Base-by-base conservation (phyloP, 2,113 vertebrate species). In the Dasyprocta punctata region DNA sequence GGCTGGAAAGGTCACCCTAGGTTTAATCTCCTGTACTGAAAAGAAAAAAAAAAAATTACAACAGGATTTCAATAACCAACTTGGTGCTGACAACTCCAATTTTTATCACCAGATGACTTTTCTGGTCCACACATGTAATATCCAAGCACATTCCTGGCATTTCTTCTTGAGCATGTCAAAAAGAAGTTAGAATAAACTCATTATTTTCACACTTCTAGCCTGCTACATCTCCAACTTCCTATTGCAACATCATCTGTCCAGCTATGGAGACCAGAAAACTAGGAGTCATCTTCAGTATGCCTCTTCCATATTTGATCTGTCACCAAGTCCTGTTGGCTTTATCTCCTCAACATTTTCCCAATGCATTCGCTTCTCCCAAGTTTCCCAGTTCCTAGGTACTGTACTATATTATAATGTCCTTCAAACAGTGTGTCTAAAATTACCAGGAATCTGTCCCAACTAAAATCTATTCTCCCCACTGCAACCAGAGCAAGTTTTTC, bases 101-200 rank as follows among this genome's bases (percentile, higher is more conserved):
- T 60, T 47, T 6, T 41, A 86, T 83, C 65, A 54, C 71, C 63
- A 60, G 78, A n/a, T 92, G 49, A 65, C 41, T 61, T 41, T 16
- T 77, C 41, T 9, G 60, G 44, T 54, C 63, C 38, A 54, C 17
- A 84, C 11, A 12, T 73, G 16, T 61, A 65, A 81, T 63, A 67
- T 26, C 49, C 81, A 92, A 61, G 92, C 38, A 67, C 54, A 67
- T 85, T 91, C 7, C 28, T 89, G 71, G 71, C 16, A 28, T 44
- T 20, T 91, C 77, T n/a, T 93, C 67, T 73, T 78, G 12, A 91
- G 87, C 22, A 80, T 61, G 88, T 95, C 61, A 88, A 93, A 95
- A 67, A 78, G 69, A 85, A n/a, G 77, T 88, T 85, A 90, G 69
- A 63, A 36, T 83, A 73, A 81, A 90, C 60, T 87, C 52, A 69